These are phyloP conservation scores for Herpetotheres cachinnans DNA, from an alignment of 2,113 vertebrate genomes.

Conservation along the genomic window DNA sequence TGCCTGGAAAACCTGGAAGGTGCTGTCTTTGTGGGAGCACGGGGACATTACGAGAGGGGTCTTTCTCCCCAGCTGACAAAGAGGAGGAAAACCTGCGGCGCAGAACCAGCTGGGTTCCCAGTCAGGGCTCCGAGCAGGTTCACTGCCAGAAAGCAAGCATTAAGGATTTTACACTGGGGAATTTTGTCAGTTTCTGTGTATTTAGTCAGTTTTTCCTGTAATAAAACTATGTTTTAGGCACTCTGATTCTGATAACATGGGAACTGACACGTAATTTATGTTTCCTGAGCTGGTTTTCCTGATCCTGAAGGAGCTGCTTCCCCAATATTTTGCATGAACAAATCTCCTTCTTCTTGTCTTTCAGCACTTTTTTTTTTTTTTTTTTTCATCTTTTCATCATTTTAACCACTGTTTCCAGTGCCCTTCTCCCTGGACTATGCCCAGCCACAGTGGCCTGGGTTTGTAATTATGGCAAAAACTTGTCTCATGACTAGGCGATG, in stretches of 20 bases:
- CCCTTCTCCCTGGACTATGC: constrained; percentile 23
- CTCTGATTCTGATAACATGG: constrained; percentile 18
- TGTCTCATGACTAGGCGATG: constrained; percentile 41
- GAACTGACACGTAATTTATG: neutral
- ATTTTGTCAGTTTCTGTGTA: neutral
- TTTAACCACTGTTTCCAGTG: constrained; percentile 30
- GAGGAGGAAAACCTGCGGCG: neutral
- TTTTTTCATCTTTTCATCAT: neutral
- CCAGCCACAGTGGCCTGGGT: neutral
- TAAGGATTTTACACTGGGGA: neutral
- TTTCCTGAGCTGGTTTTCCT: neutral
- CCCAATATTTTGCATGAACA: neutral
- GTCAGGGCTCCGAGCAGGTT: neutral
- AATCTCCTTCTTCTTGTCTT: neutral
- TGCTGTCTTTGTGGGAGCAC: neutral
- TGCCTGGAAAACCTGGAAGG: neutral
- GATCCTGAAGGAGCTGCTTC: neutral
- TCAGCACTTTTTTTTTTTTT: neutral
- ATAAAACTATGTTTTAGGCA: neutral
- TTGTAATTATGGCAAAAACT: constrained; percentile 48
- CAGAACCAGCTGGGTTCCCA: neutral
- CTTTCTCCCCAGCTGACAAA: neutral
- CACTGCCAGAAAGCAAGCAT: neutral
- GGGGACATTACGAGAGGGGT: neutral
- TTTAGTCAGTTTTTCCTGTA: constrained; percentile 49